These are phyloP conservation scores for Tetramorium simillimum DNA, from an alignment of 1,140 invertebrate species.

Conservation along the genomic window DNA sequence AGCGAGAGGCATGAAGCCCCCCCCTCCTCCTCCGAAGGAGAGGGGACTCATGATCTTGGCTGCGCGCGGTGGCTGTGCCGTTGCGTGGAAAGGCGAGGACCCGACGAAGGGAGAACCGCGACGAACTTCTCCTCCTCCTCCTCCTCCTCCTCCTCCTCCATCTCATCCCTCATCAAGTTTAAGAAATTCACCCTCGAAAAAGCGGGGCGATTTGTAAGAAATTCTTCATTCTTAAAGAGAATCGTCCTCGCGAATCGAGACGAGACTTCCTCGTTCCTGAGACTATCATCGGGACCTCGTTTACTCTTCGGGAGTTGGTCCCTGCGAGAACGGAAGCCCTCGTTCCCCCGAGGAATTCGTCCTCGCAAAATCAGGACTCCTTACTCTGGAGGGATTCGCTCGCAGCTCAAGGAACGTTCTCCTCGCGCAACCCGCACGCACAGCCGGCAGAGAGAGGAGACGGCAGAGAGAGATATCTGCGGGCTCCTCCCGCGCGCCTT, in stretches of 20 bases:
- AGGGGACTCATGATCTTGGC: slow-evolving; percentile 69
- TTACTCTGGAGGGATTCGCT: not conserved
- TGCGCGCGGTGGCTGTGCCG: slow-evolving; percentile 58
- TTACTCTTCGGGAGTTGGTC: not conserved
- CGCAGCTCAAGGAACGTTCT: slow-evolving; percentile 55
- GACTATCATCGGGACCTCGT: not conserved
- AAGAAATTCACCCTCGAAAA: not conserved
- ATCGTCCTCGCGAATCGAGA: not conserved
- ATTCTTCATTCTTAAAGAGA: not conserved
- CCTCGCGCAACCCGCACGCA: slow-evolving; percentile 66
- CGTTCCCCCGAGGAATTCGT: not conserved
- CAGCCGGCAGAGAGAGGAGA: slow-evolving; percentile 72
- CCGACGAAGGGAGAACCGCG: slow-evolving; percentile 58
- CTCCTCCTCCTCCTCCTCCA: not conserved
- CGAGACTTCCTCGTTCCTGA: not conserved
- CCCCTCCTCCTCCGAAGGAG: slow-evolving; percentile 32
- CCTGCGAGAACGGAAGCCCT: not conserved
- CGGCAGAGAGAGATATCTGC: slow-evolving; percentile 68
- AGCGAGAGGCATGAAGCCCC: slow-evolving; percentile 66
- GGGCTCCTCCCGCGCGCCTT: slow-evolving; percentile 64
- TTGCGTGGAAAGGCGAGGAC: slow-evolving; percentile 67
- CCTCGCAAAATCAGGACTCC: not conserved
- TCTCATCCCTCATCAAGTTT: not conserved
- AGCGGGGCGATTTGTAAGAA: not conserved
- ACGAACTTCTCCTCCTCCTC: slow-evolving; percentile 27